Evolutionary conservation across 2,113 vertebrate species (phyloP).

Genomic region (Nanger granti): DNA sequence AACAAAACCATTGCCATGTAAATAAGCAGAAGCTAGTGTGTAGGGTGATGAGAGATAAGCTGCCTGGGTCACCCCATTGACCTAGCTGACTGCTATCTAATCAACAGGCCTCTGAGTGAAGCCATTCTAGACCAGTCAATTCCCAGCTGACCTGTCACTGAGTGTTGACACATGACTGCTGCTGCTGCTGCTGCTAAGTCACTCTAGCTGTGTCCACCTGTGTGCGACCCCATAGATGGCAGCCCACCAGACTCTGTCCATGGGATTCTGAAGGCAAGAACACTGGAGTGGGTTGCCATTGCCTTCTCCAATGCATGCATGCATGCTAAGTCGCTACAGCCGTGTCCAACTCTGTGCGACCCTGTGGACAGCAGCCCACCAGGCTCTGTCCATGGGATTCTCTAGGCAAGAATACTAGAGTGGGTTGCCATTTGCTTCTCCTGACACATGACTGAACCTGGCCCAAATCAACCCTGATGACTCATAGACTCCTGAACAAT

Average conservation of each 20-base stretch:
- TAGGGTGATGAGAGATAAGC: neutral
- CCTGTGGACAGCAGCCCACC: neutral
- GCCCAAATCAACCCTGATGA: neutral
- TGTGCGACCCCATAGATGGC: rapidly evolving
- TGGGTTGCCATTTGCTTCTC: neutral
- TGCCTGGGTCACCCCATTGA: neutral
- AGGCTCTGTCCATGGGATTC: neutral
- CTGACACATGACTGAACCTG: neutral
- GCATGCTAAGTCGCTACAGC: neutral
- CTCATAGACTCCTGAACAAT: neutral
- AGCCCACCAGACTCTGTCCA: neutral
- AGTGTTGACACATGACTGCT: neutral
- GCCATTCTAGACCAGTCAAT: neutral
- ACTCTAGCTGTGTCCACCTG: rapidly evolving
- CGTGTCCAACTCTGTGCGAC: neutral
- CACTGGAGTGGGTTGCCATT: neutral
- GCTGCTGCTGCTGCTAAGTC: neutral
- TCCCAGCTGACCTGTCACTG: neutral
- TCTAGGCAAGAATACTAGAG: neutral
- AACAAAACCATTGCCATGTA: neutral
- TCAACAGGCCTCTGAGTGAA: neutral
- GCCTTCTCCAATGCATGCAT: neutral
- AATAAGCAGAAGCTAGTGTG: neutral
- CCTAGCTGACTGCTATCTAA: neutral
- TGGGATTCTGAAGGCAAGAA: neutral